A percentile compares a stretch with the other conserved stretches of the same genome.
Evolutionary conservation across 1,140 invertebrate genomes (phyloP).

Genomic region (Drosophila kurseongensis): DNA sequence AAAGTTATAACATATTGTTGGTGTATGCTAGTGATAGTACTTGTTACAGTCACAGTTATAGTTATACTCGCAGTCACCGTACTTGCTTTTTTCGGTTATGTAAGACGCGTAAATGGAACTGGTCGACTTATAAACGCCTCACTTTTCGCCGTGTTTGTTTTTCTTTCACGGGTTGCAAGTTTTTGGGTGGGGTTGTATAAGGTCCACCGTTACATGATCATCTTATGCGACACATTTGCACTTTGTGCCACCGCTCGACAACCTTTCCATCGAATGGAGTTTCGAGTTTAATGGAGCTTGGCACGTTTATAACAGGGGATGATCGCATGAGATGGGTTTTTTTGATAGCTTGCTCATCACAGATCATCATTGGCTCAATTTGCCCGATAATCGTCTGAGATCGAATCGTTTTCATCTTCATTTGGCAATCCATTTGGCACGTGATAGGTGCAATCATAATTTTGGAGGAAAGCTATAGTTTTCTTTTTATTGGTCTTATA

Average conservation of each 20-base stretch:
- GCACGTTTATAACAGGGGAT: background rate
- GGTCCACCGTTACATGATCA: slow-evolving; percentile 20
- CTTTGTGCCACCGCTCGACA: background rate
- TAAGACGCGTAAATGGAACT: slow-evolving; percentile 28
- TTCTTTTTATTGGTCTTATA: background rate
- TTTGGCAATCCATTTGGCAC: background rate
- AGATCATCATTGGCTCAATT: slow-evolving; percentile 5
- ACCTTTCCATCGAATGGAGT: background rate
- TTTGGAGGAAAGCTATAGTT: background rate
- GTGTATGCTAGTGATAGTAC: background rate
- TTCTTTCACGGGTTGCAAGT: slow-evolving; percentile 16
- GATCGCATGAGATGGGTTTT: background rate
- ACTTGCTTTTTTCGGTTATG: slow-evolving; percentile 17
- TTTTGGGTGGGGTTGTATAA: slow-evolving; percentile 12
- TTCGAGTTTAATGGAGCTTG: no score
- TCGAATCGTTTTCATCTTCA: background rate
- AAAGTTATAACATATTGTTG: background rate
- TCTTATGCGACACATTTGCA: slow-evolving; percentile 11
- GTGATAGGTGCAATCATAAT: background rate
- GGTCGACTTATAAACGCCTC: slow-evolving; percentile 27
- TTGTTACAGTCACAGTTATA: slow-evolving; percentile 13
- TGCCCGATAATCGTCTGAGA: background rate
- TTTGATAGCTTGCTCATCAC: background rate
- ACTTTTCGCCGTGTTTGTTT: slow-evolving; percentile 29
- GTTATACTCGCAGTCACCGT: background rate